Conservation (phyloP, 2,888 invertebrate genomes). For the Lepidocyrtinus sp. region DNA sequence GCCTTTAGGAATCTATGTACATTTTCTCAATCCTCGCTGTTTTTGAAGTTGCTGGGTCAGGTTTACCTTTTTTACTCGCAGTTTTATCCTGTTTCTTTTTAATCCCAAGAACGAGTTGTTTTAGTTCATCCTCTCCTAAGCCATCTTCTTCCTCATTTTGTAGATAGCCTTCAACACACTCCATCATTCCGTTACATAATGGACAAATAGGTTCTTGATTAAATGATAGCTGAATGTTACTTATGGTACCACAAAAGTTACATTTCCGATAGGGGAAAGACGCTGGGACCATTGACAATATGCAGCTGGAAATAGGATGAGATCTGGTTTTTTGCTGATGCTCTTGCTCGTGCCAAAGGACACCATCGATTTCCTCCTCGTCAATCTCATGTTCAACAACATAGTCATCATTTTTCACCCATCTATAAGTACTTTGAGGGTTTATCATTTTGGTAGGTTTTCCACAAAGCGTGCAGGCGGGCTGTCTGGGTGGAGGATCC, state of each 20-base stretch:
- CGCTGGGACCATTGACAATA: conserved; percentile 38
- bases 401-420: conserved; percentile 23
- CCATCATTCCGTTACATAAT: conserved; percentile 49
- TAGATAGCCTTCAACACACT: conserved; percentile 24
- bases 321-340: conserved; percentile 40
- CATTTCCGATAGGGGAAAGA: conserved; percentile 48
- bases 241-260: conserved; percentile 33
- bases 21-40: conserved; percentile 33
- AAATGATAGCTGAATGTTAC: conserved; percentile 38
- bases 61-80: neutral
- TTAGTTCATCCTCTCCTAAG: neutral
- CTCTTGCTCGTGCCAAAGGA: conserved; percentile 51
- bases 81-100: neutral
- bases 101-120: neutral
- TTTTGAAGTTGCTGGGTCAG: conserved; percentile 4
- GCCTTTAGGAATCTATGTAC: conserved; percentile 34
- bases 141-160: conserved; percentile 71
- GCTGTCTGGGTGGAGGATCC: conserved; percentile 33
- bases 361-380: conserved; percentile 44
- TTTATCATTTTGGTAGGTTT: conserved; percentile 19
- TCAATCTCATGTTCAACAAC: conserved; percentile 28
- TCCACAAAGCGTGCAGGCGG: conserved; percentile 43
- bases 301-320: conserved; percentile 47
- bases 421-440: neutral
- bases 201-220: conserved; percentile 46